Evolutionary conservation across 30 jellyfish, hydroid and myxozoan species (phyloP).

Genomic region (Sanderia malayensis): DNA sequence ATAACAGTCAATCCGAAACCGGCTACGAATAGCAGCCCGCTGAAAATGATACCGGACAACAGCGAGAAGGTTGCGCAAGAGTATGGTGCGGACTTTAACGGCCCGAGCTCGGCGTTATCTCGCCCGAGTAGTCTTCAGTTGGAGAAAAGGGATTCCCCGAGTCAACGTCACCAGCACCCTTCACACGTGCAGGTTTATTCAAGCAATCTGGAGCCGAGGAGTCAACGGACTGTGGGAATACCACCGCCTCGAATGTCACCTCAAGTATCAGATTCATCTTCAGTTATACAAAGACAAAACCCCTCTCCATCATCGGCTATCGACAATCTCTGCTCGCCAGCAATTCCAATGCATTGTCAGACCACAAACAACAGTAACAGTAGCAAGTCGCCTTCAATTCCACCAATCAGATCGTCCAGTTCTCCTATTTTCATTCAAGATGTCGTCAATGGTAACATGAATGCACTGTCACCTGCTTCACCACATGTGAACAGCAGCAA

Average conservation of each 20-base stretch:
- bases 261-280: slow-evolving; percentile 38
- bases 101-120: slow-evolving; percentile 36
- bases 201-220: background rate
- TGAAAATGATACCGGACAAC: slow-evolving; percentile 4
- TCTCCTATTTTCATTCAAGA: slow-evolving; percentile 58
- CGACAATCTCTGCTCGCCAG: slow-evolving; percentile 60
- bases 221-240: background rate
- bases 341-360: slow-evolving; percentile 70
- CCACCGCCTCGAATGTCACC: slow-evolving; percentile 45
- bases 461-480: slow-evolving; percentile 45
- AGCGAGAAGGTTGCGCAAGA: slow-evolving; percentile 12
- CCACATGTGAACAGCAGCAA: too few relatives aligned
- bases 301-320: slow-evolving; percentile 56
- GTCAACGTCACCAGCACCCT: slow-evolving; percentile 41
- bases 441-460: slow-evolving; percentile 28
- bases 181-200: background rate
- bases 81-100: background rate
- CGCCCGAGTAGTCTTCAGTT: slow-evolving; percentile 47
- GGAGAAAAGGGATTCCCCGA: slow-evolving; percentile 52
- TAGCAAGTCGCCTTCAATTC: slow-evolving; percentile 52
- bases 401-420: slow-evolving; percentile 29
- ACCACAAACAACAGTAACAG: too few relatives aligned
- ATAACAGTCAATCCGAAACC: slow-evolving; percentile 40
- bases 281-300: slow-evolving; percentile 60
- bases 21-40: slow-evolving; percentile 32